phyloP scores from a whole-genome alignment of 2,113 vertebrate species.

The Lepisosteus oculatus region DNA sequence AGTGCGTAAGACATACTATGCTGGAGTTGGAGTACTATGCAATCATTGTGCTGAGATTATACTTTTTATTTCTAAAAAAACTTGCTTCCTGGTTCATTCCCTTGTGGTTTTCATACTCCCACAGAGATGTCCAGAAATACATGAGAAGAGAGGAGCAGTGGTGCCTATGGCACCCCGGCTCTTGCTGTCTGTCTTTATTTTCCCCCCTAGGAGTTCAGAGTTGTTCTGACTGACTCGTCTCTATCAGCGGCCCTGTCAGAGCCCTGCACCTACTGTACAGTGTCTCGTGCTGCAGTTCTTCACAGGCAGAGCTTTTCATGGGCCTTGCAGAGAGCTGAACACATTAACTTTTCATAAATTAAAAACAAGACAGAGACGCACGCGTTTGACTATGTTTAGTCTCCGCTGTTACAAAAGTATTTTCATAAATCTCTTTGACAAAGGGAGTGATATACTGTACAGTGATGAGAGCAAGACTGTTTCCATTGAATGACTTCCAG shows the following conservation, averaged over 20 bases:
- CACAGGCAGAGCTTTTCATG: too few relatives aligned
- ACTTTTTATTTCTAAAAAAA: conserved; percentile 31
- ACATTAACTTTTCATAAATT: too few relatives aligned
- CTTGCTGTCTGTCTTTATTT: too few relatives aligned
- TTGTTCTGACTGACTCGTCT: too few relatives aligned
- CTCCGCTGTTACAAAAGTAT: conserved; percentile 40
- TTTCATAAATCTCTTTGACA: conserved; percentile 52
- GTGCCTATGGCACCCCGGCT: too few relatives aligned
- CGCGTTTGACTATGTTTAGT: conserved; percentile 35
- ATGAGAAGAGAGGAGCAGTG: conserved; percentile 18
- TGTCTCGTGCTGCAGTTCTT: too few relatives aligned
- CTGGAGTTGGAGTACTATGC: conserved; percentile 33
- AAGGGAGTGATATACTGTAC: conserved; percentile 43
- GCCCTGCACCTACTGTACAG: too few relatives aligned
- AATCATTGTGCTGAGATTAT: conserved; percentile 37
- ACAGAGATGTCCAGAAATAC: conserved; percentile 57
- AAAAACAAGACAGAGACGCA: conserved; percentile 20
- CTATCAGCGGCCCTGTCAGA: too few relatives aligned
- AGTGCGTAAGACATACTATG: conserved; percentile 53
- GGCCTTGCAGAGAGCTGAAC: too few relatives aligned
- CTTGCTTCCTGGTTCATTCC: conserved; percentile 30
- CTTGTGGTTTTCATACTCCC: conserved; percentile 34
- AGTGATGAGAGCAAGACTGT: conserved; percentile 36
- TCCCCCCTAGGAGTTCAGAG: too few relatives aligned
- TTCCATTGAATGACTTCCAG: conserved; percentile 2